These are phyloP conservation scores for Cheilosia urbana DNA, from an alignment of 2,888 invertebrate genomes.

Conservation along the genomic window DNA sequence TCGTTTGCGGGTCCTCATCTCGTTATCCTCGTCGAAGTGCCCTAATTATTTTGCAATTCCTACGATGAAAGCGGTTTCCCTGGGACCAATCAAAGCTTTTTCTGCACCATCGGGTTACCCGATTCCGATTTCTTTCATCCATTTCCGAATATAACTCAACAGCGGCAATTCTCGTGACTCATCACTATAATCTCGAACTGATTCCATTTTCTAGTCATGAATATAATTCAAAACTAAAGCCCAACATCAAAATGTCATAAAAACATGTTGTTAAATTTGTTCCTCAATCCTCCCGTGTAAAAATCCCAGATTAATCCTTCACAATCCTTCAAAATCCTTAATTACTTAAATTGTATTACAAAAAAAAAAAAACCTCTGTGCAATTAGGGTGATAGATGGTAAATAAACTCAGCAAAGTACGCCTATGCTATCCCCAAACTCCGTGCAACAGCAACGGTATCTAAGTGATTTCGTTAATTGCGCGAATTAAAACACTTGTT, in stretches of 20 bases:
- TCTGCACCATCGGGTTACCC: too few species aligned
- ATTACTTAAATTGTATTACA: constrained; percentile 64
- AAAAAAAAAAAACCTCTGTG: constrained; percentile 21
- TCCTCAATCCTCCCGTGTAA: constrained; percentile 17
- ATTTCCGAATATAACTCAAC: too few species aligned
- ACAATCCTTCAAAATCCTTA: constrained; percentile 66
- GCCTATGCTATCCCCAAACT: constrained; percentile 23
- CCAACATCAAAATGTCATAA: background rate
- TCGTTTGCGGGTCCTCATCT: too few species aligned
- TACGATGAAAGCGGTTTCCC: too few species aligned
- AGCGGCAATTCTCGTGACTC: too few species aligned
- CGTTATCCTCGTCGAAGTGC: too few species aligned
- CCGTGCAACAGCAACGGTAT: constrained; percentile 32
- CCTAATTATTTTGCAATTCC: too few species aligned
- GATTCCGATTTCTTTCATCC: too few species aligned
- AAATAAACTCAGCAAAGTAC: constrained; percentile 45
- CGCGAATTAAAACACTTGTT: background rate
- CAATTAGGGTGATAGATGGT: constrained; percentile 64
- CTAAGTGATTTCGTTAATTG: constrained; percentile 67
- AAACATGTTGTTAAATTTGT: background rate
- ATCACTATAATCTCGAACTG: background rate
- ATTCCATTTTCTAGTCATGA: constrained; percentile 2
- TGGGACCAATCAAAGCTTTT: too few species aligned
- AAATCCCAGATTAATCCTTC: constrained; percentile 50
- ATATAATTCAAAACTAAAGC: constrained; percentile 31